Evolutionary conservation across 2,888 invertebrate species (phyloP), one percentile per base, ranked within the genome.

Genomic region (Acronicta psi): DNA sequence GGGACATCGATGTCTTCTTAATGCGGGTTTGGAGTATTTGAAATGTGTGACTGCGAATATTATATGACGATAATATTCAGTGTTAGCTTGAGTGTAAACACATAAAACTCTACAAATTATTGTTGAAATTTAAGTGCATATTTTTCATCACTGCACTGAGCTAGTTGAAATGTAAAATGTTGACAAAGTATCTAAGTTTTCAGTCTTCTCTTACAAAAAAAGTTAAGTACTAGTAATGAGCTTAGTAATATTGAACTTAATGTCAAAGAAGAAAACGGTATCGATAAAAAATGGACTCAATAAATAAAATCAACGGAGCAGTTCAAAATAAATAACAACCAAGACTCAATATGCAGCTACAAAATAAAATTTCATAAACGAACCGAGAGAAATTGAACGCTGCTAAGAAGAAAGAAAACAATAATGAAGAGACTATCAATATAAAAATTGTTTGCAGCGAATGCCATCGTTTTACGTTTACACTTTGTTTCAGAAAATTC

Each of bases 401-500:
- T 34, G n/a, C 34, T 6, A 34, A 34, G n/a, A 20, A 38, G 11
- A 18, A 38, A 40, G 18, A 4, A 20, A 29, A 37, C 9, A 23
- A 13, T 23, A 52, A 36, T 6, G 6, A 25, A 8, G 18, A 20
- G 11, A 40, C 40, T 17, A 36, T 25, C 14, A 16, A 17, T 51
- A 47, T 37, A 59, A 61, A 58, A 53, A 63, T 29, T 43, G 18
- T 40, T 50, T 44, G 7, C 46, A 62, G 36, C 40, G 57, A 65
- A 52, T 50, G 20, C 44, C n/a, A 51, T 51, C 31, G 25, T 45
- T 59, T 41, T n/a, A 60, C 29, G n/a, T 16, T 59, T 11, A 47
- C 49, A 61, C 59, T 78, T 80, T 80, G 74, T 90, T 91, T 23
- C 88, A 93, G 93, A 92, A 81, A 92, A 93, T 73, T 93, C 94